Evolutionary conservation across 2,113 vertebrate genomes (phyloP), one percentile per base, ranked within the genome.

Genomic region (Proterorhinus semilunaris): DNA sequence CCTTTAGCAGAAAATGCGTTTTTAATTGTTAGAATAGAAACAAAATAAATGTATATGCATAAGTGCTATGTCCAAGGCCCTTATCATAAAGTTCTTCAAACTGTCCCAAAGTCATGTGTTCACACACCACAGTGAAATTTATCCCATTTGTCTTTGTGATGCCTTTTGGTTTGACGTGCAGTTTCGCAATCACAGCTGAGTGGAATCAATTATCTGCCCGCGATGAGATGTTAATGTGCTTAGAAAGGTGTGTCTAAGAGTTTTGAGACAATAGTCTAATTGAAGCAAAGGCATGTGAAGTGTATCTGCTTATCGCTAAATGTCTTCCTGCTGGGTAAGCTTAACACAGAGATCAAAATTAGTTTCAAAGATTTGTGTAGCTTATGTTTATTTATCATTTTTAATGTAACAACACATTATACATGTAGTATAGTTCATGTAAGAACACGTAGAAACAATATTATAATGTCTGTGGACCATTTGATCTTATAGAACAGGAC

Each of bases 151-250:
- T 83, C 76, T 86, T 42, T 62, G 65, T 74, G 54, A 66, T 50
- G 53, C 65, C 52, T 77, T 75, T 76, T 78, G 59, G 71, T 74
- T 74, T 73, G 81, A 83, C 76, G 75, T 75, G 69, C 65, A 55
- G 75, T 49, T 46, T 57, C 55, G 50, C 71, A 79, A 78, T 86
- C 71, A 65, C 15, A 66, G 52, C 71, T 62, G 71, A 72, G 69
- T 74, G 65, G 69, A 89, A 87, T 90, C 83, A 90, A 82, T 91
- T 86, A 57, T 80, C 78, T 75, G 72, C 61, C 59, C 61, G 27
- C 75, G 79, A 89, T 81, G 72, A 88, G 85, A 86, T 88, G 66
- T 81, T 84, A 89, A 89, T 83, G 69, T 64, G 68, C 74, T 81
- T 73, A 61, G 71, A 78, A 83, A 82, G 71, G 74, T 86, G 80